Conservation (phyloP, 64 coral and sea anemone genomes). For the Montipora cactus region DNA sequence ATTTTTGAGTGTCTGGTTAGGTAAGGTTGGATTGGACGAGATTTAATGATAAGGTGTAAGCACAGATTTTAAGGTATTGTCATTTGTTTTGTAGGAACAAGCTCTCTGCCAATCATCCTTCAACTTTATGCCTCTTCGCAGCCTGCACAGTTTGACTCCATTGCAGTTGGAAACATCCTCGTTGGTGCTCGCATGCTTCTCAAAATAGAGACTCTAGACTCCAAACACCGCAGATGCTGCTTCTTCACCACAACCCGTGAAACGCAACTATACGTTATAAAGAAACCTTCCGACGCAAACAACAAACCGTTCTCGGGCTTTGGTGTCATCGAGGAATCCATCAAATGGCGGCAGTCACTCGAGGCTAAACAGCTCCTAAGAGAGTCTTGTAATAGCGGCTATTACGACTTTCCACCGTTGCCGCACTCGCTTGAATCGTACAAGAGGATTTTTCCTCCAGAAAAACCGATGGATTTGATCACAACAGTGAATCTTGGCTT, state of each 20-base stretch:
- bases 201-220: constrained; percentile 40
- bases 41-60: too few species aligned
- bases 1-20: too few species aligned
- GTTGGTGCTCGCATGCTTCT: constrained; percentile 78
- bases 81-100: constrained; percentile 34
- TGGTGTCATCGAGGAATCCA: constrained; percentile 1
- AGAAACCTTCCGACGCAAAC: constrained; percentile 33
- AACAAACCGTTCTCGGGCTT: constrained; percentile 46
- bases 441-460: constrained; percentile 32
- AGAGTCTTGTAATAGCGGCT: constrained; percentile 44
- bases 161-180: constrained; percentile 44
- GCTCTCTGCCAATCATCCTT: constrained; percentile 65
- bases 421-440: constrained; percentile 50
- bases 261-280: constrained; percentile 53
- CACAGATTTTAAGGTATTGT: too few species aligned
- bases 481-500: constrained; percentile 63
- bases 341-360: constrained; percentile 56
- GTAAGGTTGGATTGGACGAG: too few species aligned
- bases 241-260: constrained; percentile 72
- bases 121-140: constrained; percentile 71
- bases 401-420: constrained; percentile 64
- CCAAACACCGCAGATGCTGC: not conserved
- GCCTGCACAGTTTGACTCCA: constrained; percentile 46
- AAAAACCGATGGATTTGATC: constrained; percentile 48
- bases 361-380: constrained; percentile 65